Percentiles rank a stretch among this genome's conserved stretches.
phyloP scores from a whole-genome alignment of 2,113 vertebrate genomes.

The Laterallus jamaicensis region DNA sequence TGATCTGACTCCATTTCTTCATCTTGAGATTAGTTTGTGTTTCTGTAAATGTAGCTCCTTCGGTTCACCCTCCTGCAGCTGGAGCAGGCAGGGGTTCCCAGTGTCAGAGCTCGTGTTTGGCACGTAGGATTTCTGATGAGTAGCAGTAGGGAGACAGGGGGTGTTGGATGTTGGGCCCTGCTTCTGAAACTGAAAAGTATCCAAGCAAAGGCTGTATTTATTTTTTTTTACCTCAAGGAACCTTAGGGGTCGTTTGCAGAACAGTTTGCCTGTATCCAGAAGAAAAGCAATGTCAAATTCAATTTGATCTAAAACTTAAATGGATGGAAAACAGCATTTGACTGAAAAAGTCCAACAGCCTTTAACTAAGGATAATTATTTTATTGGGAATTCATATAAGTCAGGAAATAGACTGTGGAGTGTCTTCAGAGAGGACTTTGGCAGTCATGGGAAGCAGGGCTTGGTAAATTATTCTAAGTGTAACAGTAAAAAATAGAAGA shows the following conservation, averaged over 20 bases:
- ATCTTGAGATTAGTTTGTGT: background rate
- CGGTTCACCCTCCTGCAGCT: background rate
- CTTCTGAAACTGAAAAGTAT: background rate
- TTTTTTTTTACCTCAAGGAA: background rate
- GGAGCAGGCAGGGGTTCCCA: background rate
- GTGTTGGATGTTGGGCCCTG: background rate
- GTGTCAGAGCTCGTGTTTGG: background rate
- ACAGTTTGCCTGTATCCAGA: background rate
- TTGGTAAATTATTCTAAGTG: background rate
- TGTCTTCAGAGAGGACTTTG: background rate
- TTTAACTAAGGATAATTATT: background rate
- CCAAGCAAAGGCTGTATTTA: background rate
- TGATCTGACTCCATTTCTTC: background rate
- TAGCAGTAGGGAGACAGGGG: background rate
- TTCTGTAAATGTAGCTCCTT: background rate
- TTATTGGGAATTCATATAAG: background rate
- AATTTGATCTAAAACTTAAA: background rate
- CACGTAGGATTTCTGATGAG: background rate
- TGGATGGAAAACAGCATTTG: background rate
- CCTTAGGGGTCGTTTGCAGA: background rate
- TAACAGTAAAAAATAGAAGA: constrained; percentile 12
- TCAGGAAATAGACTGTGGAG: background rate
- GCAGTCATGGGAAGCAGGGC: background rate
- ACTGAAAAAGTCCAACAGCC: background rate
- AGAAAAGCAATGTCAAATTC: background rate